These are phyloP conservation scores for Lota lota DNA, from an alignment of 2,113 vertebrate genomes.

Conservation along the genomic window DNA sequence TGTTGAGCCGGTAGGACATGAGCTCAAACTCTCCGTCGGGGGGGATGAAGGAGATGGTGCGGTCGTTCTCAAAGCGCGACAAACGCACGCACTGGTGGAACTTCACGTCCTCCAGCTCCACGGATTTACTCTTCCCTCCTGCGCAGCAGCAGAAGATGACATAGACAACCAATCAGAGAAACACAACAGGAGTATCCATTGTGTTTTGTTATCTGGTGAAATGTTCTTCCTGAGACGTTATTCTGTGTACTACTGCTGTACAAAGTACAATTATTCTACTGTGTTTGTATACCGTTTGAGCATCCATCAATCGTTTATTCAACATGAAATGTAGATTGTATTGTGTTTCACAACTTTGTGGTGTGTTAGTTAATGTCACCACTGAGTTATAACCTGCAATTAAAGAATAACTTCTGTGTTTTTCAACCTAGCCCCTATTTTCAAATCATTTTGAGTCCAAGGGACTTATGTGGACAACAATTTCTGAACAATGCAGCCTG, in stretches of 20 bases:
- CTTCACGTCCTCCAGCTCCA: constrained; percentile 87
- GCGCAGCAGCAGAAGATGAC: not conserved
- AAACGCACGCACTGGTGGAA: constrained; percentile 89
- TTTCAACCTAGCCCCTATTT: too few species aligned
- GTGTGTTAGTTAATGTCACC: too few species aligned
- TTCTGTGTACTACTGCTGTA: too few species aligned
- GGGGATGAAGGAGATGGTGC: constrained; percentile 88
- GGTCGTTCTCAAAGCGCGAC: constrained; percentile 87
- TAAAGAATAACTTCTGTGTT: too few species aligned
- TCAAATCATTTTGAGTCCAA: too few species aligned
- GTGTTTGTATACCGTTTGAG: too few species aligned
- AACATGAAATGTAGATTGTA: not conserved
- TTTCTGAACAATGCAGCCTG: too few species aligned
- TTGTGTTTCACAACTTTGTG: too few species aligned
- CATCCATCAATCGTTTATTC: not conserved
- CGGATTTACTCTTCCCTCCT: constrained; percentile 90
- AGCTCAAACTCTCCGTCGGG: constrained; percentile 89
- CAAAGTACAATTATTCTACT: too few species aligned
- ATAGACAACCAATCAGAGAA: not conserved
- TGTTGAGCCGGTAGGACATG: constrained; percentile 88
- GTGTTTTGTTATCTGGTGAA: not conserved
- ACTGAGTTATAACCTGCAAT: too few species aligned
- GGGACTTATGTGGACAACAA: too few species aligned
- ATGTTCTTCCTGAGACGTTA: too few species aligned
- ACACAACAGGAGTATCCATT: not conserved